Evolutionary conservation across 2,797 vertebrate genomes (phyloP), one percentile per base, ranked within the genome.

Genomic region (Notoglanidium macrostoma): DNA sequence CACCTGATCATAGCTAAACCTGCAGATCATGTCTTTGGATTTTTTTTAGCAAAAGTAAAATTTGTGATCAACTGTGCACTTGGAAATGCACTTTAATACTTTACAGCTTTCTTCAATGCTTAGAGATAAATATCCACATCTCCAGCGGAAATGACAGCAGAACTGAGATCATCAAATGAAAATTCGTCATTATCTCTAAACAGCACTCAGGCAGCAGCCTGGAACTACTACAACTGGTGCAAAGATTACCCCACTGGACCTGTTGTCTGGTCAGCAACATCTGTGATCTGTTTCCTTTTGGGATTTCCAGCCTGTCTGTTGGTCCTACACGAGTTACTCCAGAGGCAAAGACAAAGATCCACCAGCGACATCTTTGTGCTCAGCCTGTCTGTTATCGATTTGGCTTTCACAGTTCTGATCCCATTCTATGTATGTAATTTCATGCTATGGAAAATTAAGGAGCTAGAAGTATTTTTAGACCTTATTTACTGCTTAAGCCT

Each of bases 361-460:
- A 91, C 92, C 8, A 91, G 89, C 68, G 29, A 87, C 12, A 86
- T 94, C 54, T 95, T 95, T 61, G 81, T 91, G 1, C 40, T 94
- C 9, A 94, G 93, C 85, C 11, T 95, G 79, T 59, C 92, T 0
- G 1, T 67, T 88, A 92, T 93, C 90, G 94, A 95, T 82, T 1
- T 14, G 3, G 0, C 85, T 81, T 95, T 93, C 87, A 87, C 94
- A 29, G 17, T 9, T n/a, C 87, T 49, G 14, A n/a, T 92, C 55
- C 92, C 90, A 12, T 9, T 23, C 10, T 82, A 85, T 73, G 0
- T 92, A 0, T 5, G 88, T 0, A 94, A 95, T 88, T 23, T 74
- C 55, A 79, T 90, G 0, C 0, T 87, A 14, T 89, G 85, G 59
- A 0, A 87, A 0, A 76, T 0, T 7, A 0, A 0, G 10, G 0